A percentile compares a stretch with the other conserved stretches of the same genome.
phyloP scores from a whole-genome alignment of 2,113 vertebrate species.

The Agapornis roseicollis region DNA sequence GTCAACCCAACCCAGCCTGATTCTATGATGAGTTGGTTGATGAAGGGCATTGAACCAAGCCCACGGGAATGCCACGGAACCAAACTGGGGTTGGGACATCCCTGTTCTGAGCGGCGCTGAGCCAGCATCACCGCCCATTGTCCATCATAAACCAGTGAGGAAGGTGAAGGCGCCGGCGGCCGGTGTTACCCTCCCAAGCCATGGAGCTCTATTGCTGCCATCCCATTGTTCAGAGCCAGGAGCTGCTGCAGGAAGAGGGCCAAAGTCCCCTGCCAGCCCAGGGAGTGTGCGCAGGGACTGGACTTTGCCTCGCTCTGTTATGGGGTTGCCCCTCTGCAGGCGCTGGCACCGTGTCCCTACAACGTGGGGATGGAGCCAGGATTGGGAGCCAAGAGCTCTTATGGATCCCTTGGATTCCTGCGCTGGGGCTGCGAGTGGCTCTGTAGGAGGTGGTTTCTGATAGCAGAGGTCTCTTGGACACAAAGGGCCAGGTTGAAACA shows the following conservation, averaged over 20 bases:
- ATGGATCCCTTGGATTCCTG: background rate
- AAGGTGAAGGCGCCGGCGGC: background rate
- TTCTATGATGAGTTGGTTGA: background rate
- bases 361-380: fast-evolving
- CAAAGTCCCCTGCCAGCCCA: background rate
- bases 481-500: background rate
- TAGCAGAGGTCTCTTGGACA: background rate
- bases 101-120: fast-evolving
- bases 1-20: background rate
- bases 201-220: fast-evolving
- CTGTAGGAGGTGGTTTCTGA: background rate
- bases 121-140: fast-evolving
- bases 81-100: background rate
- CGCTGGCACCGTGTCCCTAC: fast-evolving
- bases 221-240: fast-evolving
- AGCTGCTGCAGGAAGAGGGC: fast-evolving
- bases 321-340: fast-evolving
- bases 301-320: background rate
- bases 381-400: background rate
- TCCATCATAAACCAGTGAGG: fast-evolving
- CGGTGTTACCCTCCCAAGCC: too few species aligned
- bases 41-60: background rate
- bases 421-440: background rate
- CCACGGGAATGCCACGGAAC: background rate
- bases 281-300: fast-evolving